Evolutionary conservation across 2,113 vertebrate genomes (phyloP), one percentile per base, ranked within the genome.

Genomic region (Hippocampus zosterae): DNA sequence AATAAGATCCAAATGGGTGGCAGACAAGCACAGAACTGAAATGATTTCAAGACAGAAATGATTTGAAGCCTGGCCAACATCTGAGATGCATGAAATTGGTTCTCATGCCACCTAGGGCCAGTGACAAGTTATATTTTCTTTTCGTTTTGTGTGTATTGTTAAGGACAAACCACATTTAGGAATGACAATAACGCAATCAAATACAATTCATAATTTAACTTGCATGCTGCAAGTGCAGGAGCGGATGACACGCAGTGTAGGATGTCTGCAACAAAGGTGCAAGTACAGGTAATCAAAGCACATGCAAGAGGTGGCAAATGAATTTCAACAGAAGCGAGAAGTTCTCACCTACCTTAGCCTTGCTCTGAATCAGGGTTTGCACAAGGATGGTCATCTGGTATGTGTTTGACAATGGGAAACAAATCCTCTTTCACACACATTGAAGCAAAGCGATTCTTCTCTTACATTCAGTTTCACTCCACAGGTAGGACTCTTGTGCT

Each of bases 371-470:
- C 85, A 89, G 87, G 81, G 82, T 79, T 79, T 84, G 74, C 76
- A 82, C 89, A 82, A 82, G 79, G 88, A 85, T 86, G 85, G 81
- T 93, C 91, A 93, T 93, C 92, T 92, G 91, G 91, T 89, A 92
- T 65, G 84, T 85, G 79, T 87, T 87, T 92, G 87, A 77, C 86
- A 83, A 74, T 88, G 82, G 84, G 88, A 86, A 89, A 92, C 78
- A 77, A 86, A 74, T 91, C 88, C 88, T 88, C 69, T 85, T 76
- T 90, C 88, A 90, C 82, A 91, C 87, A 86, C 91, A 92, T 92
- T 88, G 90, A 89, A 91, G 88, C 89, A 87, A 86, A 79, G 18
- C 84, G 68, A 74, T 88, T 76, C 68, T 77, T 80, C 71, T 88
- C 73, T 72, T 76, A 73, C 83, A 83, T 75, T 76, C 72, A 84